These are phyloP conservation scores for Malthinus flaveolus DNA, from an alignment of 2,888 invertebrate genomes.

Conservation along the genomic window DNA sequence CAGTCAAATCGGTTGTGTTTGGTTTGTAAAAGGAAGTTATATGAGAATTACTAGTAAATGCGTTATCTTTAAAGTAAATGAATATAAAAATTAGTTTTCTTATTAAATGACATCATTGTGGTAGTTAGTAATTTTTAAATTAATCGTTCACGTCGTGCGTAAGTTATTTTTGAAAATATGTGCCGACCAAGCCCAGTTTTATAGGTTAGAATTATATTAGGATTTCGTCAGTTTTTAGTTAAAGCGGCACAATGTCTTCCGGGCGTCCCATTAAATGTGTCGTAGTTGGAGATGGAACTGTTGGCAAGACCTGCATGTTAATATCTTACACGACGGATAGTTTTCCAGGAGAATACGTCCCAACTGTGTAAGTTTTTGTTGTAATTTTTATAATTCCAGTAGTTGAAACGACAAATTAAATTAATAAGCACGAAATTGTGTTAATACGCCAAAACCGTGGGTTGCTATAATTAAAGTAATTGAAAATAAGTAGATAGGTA, in stretches of 20 bases:
- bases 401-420: no score
- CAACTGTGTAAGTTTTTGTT: slow-evolving; percentile 81
- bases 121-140: slow-evolving; percentile 9
- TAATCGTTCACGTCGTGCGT: slow-evolving; percentile 12
- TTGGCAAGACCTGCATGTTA: slow-evolving; percentile 92
- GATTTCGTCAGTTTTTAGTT: slow-evolving; percentile 13
- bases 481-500: no score
- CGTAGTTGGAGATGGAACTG: slow-evolving; percentile 91
- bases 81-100: slow-evolving; percentile 3
- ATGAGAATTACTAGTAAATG: slow-evolving; percentile 1
- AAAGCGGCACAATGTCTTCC: slow-evolving; percentile 73
- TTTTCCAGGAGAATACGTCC: slow-evolving; percentile 94
- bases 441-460: no score
- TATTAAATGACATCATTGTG: slow-evolving; percentile 3
- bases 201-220: slow-evolving; percentile 30
- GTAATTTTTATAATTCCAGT: background rate
- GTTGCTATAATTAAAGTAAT: no score
- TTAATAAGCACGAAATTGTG: no score
- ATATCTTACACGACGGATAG: slow-evolving; percentile 92
- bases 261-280: slow-evolving; percentile 92
- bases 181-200: slow-evolving; percentile 33
- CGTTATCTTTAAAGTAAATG: slow-evolving; percentile 1
- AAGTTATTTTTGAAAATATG: background rate
- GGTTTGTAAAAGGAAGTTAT: slow-evolving; percentile 1
- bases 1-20: background rate